phyloP scores from a whole-genome alignment of 2,113 vertebrate genomes.

The Calidris pugnax region DNA sequence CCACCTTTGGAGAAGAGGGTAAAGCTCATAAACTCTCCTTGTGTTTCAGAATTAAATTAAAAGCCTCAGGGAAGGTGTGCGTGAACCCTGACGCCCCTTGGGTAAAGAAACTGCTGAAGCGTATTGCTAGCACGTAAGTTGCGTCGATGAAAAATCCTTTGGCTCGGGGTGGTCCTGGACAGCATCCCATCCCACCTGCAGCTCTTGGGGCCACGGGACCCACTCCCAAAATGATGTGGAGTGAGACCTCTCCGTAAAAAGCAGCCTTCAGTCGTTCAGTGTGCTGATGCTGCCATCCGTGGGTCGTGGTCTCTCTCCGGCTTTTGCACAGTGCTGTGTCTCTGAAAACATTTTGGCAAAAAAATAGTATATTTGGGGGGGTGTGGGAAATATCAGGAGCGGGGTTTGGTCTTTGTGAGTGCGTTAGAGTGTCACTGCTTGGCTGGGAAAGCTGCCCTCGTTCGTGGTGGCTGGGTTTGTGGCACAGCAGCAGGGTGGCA shows the following conservation, averaged over 20 bases:
- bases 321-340: rapidly evolving
- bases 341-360: not conserved
- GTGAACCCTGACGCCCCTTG: constrained; percentile 26
- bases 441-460: not conserved
- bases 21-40: not conserved
- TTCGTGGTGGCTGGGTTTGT: rapidly evolving
- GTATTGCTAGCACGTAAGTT: constrained; percentile 49
- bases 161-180: not conserved
- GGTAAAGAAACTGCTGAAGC: constrained; percentile 62
- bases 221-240: rapidly evolving
- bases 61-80: not conserved
- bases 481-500: not conserved
- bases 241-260: not conserved
- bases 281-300: rapidly evolving
- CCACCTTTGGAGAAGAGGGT: not conserved
- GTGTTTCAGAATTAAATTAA: constrained; percentile 45
- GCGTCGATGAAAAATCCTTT: not conserved
- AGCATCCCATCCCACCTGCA: not conserved
- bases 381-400: not conserved
- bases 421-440: rapidly evolving
- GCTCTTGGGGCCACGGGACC: rapidly evolving
- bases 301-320: rapidly evolving
- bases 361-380: not conserved
- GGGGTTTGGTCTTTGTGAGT: rapidly evolving
- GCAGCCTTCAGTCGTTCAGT: rapidly evolving